Evolutionary conservation across 2,113 vertebrate genomes (phyloP).

Genomic region (Chitala chitala): DNA sequence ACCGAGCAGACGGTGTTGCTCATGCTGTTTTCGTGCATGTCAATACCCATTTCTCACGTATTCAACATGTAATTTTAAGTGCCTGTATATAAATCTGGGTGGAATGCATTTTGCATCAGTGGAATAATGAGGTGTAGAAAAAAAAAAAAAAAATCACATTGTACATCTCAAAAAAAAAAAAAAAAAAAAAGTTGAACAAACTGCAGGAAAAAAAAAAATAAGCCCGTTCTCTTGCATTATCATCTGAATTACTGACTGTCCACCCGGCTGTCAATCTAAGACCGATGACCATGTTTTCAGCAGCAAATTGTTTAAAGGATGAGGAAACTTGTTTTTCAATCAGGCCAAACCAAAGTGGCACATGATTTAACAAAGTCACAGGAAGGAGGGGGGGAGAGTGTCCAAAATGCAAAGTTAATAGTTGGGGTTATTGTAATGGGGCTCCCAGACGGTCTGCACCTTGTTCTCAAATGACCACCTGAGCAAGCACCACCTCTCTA

Average conservation of each 20-base stretch:
- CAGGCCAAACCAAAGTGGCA: background rate
- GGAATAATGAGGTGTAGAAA: background rate
- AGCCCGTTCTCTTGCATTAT: no score
- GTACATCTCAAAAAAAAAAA: background rate
- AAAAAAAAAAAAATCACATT: slow-evolving; percentile 4
- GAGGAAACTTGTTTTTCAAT: background rate
- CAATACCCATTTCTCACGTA: background rate
- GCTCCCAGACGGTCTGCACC: slow-evolving; percentile 4
- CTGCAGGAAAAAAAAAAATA: no score
- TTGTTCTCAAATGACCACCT: background rate
- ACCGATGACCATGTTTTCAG: slow-evolving; percentile 1
- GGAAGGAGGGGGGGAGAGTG: background rate
- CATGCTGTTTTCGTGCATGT: background rate
- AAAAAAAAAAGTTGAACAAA: background rate
- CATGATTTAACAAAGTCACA: background rate
- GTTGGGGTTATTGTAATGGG: slow-evolving; percentile 9
- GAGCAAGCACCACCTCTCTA: slow-evolving; percentile 7
- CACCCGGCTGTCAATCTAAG: background rate
- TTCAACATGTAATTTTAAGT: background rate
- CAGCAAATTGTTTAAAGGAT: background rate
- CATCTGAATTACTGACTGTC: no score
- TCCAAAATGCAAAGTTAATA: background rate
- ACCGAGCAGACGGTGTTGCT: no score
- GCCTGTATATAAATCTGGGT: background rate
- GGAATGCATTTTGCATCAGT: slow-evolving; percentile 20